Percentiles rank a stretch among this genome's conserved stretches.
These are phyloP conservation scores for Drosophila flavopinicola DNA, from an alignment of 2,888 invertebrate genomes.

Conservation along the genomic window DNA sequence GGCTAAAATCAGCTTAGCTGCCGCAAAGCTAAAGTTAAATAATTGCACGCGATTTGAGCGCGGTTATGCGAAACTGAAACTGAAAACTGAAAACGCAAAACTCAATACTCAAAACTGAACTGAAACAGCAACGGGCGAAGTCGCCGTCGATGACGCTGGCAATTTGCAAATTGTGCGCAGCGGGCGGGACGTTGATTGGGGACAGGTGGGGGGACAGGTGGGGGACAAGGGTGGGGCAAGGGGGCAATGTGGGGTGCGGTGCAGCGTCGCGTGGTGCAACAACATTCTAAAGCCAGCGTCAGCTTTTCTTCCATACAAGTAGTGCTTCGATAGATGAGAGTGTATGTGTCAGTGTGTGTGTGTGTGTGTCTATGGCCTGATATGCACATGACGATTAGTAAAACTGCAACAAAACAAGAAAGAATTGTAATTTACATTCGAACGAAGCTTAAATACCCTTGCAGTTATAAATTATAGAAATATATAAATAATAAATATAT, in stretches of 20 bases:
- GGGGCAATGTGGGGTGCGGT: conserved; percentile 12
- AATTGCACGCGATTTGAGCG: conserved; percentile 79
- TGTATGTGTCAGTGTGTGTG: conserved; percentile 14
- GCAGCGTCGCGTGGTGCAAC: conserved; percentile 60
- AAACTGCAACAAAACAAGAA: conserved; percentile 4
- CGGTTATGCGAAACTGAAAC: conserved; percentile 57
- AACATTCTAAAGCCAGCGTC: conserved; percentile 70
- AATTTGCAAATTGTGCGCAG: conserved; percentile 76
- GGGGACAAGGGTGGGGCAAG: neutral
- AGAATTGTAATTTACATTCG: neutral
- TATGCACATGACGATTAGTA: conserved; percentile 54
- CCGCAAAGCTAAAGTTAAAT: conserved; percentile 65
- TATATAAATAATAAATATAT: too few species aligned
- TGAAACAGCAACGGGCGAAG: conserved; percentile 23
- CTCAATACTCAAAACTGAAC: conserved; percentile 17
- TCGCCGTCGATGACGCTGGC: conserved; percentile 54
- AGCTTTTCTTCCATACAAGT: conserved; percentile 57
- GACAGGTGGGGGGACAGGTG: conserved; percentile 3
- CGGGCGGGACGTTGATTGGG: conserved; percentile 58
- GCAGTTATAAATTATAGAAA: too few species aligned
- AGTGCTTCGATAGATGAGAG: conserved; percentile 1
- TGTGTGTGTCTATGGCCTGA: conserved; percentile 14
- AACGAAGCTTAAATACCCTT: neutral
- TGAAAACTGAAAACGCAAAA: conserved; percentile 17
- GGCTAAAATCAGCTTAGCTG: conserved; percentile 50